Evolutionary conservation across 2,888 invertebrate species (phyloP), one percentile per base, ranked within the genome.

Genomic region (Hololepta plana): DNA sequence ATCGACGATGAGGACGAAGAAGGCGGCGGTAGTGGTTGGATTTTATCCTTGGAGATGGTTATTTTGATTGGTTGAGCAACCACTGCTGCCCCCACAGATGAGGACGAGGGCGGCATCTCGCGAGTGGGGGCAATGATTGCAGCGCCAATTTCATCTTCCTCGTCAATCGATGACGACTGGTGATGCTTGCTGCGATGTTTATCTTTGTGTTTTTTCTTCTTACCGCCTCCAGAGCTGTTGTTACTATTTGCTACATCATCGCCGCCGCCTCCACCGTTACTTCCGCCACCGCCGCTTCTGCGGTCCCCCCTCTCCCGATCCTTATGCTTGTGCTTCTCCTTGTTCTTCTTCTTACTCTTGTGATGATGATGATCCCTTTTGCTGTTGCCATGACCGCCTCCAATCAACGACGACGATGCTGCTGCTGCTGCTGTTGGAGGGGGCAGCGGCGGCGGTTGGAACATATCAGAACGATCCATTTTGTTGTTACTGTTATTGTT

Each of bases 281-380:
- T n/a, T 17, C 17, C 17, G 17, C 69, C 58, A 32, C 76, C 74
- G 10, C 50, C 51, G 15, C 40, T 38, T 27, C 36, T 68, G 42
- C 73, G 74, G 40, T 72, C 9, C 6, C 28, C 26, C 10, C 24
- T 29, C 12, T 24, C 73, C 12, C 71, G 59, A 38, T 77, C 74
- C 57, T 77, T 79, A 44, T 76, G 75, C 49, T 77, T 79, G 40
- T 77, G 76, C 44, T 77, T 77, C 45, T 76, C 74, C 39, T 70
- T 69, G 48, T 77, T 79, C 51, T 75, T 79, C 40, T 79, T 77
- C 43, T 53, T 55, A 26, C 51, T 49, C 28, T 50, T 53, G 40
- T 47, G 50, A 23, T 55, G 48, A 24, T 42, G 47, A 25, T 45
- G 43, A 27, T 51, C 42, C 31, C 45, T 45, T 28, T 34, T 40